These are phyloP conservation scores for Solen grandis DNA, from an alignment of 1,140 invertebrate species.

Conservation along the genomic window DNA sequence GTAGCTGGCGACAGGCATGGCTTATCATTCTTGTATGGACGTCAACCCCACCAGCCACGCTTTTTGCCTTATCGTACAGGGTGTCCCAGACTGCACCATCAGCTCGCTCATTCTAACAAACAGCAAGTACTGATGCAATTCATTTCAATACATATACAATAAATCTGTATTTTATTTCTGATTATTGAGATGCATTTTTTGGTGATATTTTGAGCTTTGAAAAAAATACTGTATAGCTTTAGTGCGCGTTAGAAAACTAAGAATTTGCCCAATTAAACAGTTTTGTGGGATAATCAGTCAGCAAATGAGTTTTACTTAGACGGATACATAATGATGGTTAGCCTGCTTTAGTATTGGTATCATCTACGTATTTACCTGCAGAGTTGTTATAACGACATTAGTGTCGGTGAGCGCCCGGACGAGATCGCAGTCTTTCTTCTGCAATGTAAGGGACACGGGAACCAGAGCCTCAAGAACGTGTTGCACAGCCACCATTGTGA, in stretches of 20 bases:
- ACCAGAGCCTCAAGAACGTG: slow-evolving; percentile 3
- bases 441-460: slow-evolving; percentile 15
- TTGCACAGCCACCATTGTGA: slow-evolving; percentile 23
- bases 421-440: slow-evolving; percentile 12
- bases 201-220: neutral
- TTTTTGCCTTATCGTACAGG: slow-evolving; percentile 12
- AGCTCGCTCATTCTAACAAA: slow-evolving; percentile 1
- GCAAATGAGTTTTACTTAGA: too few species aligned
- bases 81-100: neutral
- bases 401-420: neutral
- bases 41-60: neutral
- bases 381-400: slow-evolving; percentile 6
- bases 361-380: slow-evolving; percentile 13
- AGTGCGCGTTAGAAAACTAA: neutral
- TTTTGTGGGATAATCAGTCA: neutral
- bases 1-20: slow-evolving; percentile 16
- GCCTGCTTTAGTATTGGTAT: neutral
- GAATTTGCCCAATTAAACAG: neutral
- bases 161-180: neutral
- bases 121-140: neutral
- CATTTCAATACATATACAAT: neutral
- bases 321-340: too few species aligned
- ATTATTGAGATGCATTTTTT: neutral
- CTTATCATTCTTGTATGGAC: slow-evolving; percentile 11
- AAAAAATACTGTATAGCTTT: neutral